A percentile compares a stretch with the other conserved stretches of the same genome.
phyloP scores from a whole-genome alignment of 1,140 invertebrate species.

The Micrasema minimum region DNA sequence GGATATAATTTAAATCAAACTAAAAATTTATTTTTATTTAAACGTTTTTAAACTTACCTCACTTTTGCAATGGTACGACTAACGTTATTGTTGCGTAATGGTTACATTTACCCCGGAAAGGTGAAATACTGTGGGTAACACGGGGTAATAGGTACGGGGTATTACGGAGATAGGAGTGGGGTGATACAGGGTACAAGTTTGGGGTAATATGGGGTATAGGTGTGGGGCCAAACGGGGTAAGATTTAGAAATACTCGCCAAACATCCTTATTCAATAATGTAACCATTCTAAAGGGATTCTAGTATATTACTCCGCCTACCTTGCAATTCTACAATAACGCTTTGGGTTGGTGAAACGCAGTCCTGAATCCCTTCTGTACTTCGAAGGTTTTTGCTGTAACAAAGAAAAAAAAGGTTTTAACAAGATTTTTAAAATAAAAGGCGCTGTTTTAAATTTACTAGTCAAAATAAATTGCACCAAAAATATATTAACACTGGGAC shows the following conservation, averaged over 20 bases:
- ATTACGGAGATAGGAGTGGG: too few relatives aligned
- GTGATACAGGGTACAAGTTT: neutral
- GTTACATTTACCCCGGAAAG: slow-evolving; percentile 16
- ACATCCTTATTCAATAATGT: too few relatives aligned
- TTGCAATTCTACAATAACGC: too few relatives aligned
- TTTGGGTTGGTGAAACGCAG: too few relatives aligned
- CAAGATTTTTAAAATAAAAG: neutral
- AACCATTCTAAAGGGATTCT: too few relatives aligned
- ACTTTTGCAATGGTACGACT: slow-evolving; percentile 1
- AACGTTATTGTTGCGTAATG: neutral
- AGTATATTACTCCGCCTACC: too few relatives aligned
- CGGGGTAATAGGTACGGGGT: neutral
- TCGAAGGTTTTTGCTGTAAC: too few relatives aligned
- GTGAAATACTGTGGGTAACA: neutral
- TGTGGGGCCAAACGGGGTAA: neutral
- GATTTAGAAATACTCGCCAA: too few relatives aligned
- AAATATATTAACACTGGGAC: neutral
- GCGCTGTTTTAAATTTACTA: neutral
- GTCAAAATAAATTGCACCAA: neutral
- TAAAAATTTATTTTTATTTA: too few relatives aligned
- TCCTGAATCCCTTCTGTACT: too few relatives aligned
- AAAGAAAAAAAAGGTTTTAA: neutral
- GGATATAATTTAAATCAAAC: too few relatives aligned
- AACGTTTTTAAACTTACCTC: too few relatives aligned
- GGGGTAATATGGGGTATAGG: neutral